Conservation (phyloP, 2,797 vertebrate species). For the Anniella stebbinsi region DNA sequence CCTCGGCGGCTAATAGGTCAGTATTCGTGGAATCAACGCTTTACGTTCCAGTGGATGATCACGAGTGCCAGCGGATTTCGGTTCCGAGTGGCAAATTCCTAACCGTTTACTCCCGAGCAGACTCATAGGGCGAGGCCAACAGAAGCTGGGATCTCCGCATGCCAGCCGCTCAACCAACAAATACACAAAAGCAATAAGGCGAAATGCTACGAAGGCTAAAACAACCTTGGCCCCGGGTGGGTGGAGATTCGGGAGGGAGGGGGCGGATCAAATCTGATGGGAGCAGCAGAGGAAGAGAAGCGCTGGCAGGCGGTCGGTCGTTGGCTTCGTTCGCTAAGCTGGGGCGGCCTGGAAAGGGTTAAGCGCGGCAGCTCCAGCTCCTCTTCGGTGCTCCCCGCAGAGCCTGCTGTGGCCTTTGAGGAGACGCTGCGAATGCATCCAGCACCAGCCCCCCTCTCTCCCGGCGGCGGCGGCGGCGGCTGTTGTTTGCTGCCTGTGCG, state of each 20-base stretch:
- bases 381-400: conserved; percentile 21
- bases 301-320: not conserved
- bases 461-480: not conserved
- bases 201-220: not conserved
- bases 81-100: not conserved
- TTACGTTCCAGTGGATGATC: no score
- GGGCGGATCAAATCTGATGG: conserved; percentile 10
- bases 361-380: not conserved
- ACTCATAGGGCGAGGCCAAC: not conserved
- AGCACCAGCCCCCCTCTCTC: not conserved
- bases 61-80: not conserved
- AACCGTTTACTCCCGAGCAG: not conserved
- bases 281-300: not conserved
- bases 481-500: not conserved
- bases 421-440: conserved; percentile 13
- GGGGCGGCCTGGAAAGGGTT: conserved; percentile 18
- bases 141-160: not conserved
- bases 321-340: not conserved
- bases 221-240: conserved; percentile 23
- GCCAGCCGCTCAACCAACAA: not conserved
- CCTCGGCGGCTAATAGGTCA: not conserved
- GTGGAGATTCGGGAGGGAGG: conserved; percentile 31
- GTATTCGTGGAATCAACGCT: not conserved
- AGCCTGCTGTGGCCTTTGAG: conserved; percentile 38
- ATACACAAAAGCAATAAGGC: not conserved